Evolutionary conservation across 2,113 vertebrate genomes (phyloP).

Genomic region (Heterotilapia buettikoferi): DNA sequence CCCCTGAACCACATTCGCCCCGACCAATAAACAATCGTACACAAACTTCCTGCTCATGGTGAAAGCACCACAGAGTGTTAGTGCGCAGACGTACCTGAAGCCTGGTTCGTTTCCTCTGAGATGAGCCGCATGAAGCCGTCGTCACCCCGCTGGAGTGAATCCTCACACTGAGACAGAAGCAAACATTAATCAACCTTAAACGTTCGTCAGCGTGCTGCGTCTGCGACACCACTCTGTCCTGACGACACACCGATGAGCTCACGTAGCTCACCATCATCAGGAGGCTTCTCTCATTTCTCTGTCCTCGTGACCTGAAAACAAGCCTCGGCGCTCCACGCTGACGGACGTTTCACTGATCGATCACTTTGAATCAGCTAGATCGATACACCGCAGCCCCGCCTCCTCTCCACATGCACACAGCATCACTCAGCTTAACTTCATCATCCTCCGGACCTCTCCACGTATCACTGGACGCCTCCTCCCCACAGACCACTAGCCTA

Average conservation of each 20-base stretch:
- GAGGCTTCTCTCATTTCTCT: background rate
- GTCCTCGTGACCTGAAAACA: background rate
- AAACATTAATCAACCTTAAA: background rate
- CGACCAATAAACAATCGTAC: accelerated
- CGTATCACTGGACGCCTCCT: background rate
- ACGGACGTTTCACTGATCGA: background rate
- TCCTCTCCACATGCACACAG: background rate
- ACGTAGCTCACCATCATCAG: background rate
- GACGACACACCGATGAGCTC: background rate
- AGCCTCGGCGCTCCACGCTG: background rate
- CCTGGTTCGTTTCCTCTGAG: background rate
- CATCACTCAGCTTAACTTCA: conserved; percentile 20
- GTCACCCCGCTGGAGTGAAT: background rate
- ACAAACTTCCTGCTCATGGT: background rate
- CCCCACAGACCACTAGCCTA: background rate
- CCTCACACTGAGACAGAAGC: background rate
- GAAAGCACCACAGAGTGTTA: background rate
- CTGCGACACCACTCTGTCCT: background rate
- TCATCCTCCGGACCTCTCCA: background rate
- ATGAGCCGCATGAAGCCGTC: background rate
- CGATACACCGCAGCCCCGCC: background rate
- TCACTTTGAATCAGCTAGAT: background rate
- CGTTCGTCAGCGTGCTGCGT: too few species aligned
- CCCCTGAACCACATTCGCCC: accelerated
- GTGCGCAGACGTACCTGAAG: background rate